Evolutionary conservation across 2,113 vertebrate genomes (phyloP), one percentile per base, ranked within the genome.

Genomic region (Sylvilagus bachmani): DNA sequence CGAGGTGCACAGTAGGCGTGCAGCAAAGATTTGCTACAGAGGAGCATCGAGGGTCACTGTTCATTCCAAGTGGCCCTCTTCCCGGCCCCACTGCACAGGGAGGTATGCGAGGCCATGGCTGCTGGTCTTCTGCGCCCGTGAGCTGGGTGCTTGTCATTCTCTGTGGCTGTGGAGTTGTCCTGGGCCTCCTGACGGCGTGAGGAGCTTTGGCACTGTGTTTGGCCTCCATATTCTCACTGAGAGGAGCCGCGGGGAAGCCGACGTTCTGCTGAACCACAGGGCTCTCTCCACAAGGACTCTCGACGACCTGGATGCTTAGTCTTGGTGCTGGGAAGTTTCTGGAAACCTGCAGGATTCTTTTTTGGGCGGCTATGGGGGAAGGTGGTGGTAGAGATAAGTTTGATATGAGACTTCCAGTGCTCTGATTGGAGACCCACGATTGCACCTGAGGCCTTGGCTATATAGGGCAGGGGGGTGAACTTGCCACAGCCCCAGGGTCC

Each of bases 61-160:
- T 4, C 8, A 0, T 21, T 67, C 66, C 22, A 10, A 17, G 24
- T 3, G 2, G 9, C 62, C 44, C 10, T 61, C 77, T 70, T 70
- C 24, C 61, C 36, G 11, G 24, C 1, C 27, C 36, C 3, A 13
- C 24, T 3, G 5, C 2, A 0, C 29, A 14, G 0, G 1, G 38
- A 3, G 53, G 9, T 5, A 27, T 0, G 2, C 36, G 2, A 0
- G 49, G 31, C 0, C 1, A 1, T 0, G 4, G 53, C 13, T 12
- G 73, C 29, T 4, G 24, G 8, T 10, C 85, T 70, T 62, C 74
- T 44, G 58, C 29, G 61, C 13, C 0, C 49, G 33, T 27, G 38
- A 75, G 51, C 29, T 67, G 1, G 0, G 19, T 51, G 58, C 29
- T 55, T 36, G 5, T 49, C 6, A 29, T 78, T 64, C 64, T 25